Base-by-base conservation (phyloP, 2,113 vertebrate species). In the Corvus moneduloides region DNA sequence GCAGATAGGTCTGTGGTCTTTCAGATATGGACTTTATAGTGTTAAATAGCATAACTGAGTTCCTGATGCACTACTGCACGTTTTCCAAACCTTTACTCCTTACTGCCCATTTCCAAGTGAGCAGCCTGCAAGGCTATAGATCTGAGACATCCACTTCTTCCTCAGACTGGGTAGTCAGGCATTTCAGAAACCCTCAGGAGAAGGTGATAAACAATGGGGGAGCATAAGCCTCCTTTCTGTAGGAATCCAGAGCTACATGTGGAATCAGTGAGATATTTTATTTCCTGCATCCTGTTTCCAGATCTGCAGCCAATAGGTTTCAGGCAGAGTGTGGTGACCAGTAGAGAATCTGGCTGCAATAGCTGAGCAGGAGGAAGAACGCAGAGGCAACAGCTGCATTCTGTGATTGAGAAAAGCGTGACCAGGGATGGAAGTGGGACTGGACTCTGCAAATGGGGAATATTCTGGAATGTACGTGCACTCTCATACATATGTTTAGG, bases 231-330 rank as follows among this genome's bases (percentile, higher is more conserved):
- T 92, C 33, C 62, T 49, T 85, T 79, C n/a, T 80, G 35, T 48
- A n/a, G 62, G 75, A 90, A 39, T 90, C 35, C 58, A 79, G 83
- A 76, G 59, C 55, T 68, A 39, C 58, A 71, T 63, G 82, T 91
- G 92, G 64, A 90, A 87, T 82, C 78, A 39, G 82, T 84, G 88
- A 94, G 64, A 66, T 1, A 0, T 56, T 81, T 84, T 79, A 89
- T 92, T 95, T 94, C 87, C 73, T 84, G 72, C 51, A 43, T 88
- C 67, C 76, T 69, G 41, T 81, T 90, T 76, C 41, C 2, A 4
- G 33, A 71, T 79, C 81, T 84, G 69, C 43, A 62, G 26, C 43
- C 61, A 49, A 0, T 23, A n/a, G 49, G 18, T 82, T 92, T 76
- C 46, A 37, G 75, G 37, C 86, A n/a, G 56, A 51, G 39, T 37